These are phyloP conservation scores for Hyperoodon ampullatus DNA, from an alignment of 2,113 vertebrate species.

Conservation along the genomic window DNA sequence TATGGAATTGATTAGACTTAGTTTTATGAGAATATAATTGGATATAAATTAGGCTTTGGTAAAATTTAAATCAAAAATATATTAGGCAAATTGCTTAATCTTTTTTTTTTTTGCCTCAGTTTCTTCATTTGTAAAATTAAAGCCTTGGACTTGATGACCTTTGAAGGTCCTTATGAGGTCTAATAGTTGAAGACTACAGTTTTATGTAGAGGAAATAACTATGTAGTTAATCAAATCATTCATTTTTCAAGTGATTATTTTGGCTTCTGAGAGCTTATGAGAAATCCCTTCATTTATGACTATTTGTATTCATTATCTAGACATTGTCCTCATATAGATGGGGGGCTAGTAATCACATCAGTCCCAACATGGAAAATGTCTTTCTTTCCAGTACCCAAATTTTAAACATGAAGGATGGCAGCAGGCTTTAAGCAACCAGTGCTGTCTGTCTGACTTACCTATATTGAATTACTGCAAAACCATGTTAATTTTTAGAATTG, in stretches of 20 bases:
- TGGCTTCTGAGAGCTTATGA: constrained; percentile 62
- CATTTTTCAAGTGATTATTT: constrained; percentile 73
- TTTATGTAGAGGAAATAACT: constrained; percentile 63
- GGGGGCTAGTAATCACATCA: background rate
- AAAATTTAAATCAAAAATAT: constrained; percentile 74
- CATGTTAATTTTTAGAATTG: background rate
- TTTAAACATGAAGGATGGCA: constrained; percentile 14
- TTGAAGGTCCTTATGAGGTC: constrained; percentile 50
- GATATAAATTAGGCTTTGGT: constrained; percentile 78
- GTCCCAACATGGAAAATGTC: background rate
- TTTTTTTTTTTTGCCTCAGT: constrained; percentile 67
- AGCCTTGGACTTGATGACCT: constrained; percentile 29
- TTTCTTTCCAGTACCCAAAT: constrained; percentile 33
- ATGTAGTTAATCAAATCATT: constrained; percentile 66
- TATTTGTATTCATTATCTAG: constrained; percentile 69
- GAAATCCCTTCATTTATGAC: constrained; percentile 61
- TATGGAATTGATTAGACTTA: constrained; percentile 78
- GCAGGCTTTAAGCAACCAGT: background rate
- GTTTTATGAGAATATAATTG: constrained; percentile 81
- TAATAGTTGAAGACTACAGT: constrained; percentile 48
- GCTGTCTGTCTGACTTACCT: background rate
- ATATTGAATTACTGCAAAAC: constrained; percentile 33
- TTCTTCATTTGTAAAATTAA: constrained; percentile 75
- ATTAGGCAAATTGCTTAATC: constrained; percentile 61
- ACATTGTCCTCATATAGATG: constrained; percentile 20